Evolutionary conservation across 2,888 invertebrate species (phyloP).

Genomic region (Willowsia nigromaculata): DNA sequence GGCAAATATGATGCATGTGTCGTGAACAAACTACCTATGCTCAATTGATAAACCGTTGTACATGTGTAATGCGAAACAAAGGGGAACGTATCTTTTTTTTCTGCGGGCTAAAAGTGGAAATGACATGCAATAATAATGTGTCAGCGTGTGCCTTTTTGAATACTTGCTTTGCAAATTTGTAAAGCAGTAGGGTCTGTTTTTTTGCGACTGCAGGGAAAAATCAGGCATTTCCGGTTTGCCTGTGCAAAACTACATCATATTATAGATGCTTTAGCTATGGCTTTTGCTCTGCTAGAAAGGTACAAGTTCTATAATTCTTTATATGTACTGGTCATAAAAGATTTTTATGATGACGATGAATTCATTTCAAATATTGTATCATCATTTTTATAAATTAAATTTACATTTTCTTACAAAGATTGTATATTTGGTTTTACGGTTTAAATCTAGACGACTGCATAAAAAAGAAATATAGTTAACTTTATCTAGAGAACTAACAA

Average conservation of each 20-base stretch:
- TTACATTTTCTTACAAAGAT: no score
- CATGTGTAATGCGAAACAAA: not conserved
- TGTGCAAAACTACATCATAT: not conserved
- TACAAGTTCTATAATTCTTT: no score
- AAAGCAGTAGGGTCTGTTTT: not conserved
- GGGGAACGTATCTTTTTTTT: not conserved
- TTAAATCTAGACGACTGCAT: no score
- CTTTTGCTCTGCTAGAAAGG: not conserved
- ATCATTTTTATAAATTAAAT: no score
- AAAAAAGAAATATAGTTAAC: no score
- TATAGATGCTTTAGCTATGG: not conserved
- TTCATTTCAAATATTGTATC: no score
- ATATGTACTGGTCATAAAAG: no score
- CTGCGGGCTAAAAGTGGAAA: not conserved
- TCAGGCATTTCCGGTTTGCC: slow-evolving; percentile 22
- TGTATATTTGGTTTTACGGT: no score
- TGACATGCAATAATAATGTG: not conserved
- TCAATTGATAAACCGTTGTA: not conserved
- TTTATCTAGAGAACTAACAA: no score
- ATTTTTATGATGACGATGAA: no score
- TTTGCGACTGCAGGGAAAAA: not conserved
- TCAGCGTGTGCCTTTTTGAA: not conserved
- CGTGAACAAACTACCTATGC: not conserved
- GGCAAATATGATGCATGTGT: not conserved
- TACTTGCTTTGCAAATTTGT: not conserved